Evolutionary conservation across 1,140 invertebrate genomes (phyloP), one percentile per base, ranked within the genome.

Genomic region (Pseudoatta argentina): DNA sequence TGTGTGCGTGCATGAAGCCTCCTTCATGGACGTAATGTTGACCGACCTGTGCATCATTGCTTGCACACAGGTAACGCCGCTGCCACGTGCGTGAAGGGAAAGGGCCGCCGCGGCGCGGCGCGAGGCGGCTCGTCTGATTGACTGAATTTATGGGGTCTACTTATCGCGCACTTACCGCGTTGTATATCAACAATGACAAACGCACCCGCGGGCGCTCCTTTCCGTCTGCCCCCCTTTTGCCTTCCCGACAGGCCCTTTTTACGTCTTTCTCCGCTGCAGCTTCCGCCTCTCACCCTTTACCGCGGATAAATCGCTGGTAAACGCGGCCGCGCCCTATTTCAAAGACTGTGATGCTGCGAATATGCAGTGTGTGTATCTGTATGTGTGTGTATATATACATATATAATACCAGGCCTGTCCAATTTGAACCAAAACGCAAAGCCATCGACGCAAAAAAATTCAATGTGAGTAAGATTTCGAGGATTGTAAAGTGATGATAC

Each of bases 181-280:
- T 94, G 94, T 95, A 95, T 95, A 95, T 95, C 94, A 95, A 95
- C 94, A 95, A 95, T 95, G 94, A 95, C 94, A 95, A 94, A 93
- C 94, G 93, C 93, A 94, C 94, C 94, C 94, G 92, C 94, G 91
- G 93, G 94, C 93, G 87, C 89, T 88, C 89, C 91, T 89, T 92
- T 93, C 91, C 81, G 66, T 53, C 66, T 51, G 39, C 66, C 71
- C 67, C 55, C 14, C 48, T 16, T 3, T 14, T 51, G 57, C 79
- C 72, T 55, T 64, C 73, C 48, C 73, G 66, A 63, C 69, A 48
- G 51, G 24, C 53, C 81, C 76, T 86, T 86, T 89, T 87, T 90
- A 86, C 76, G 85, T 76, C 78, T 81, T 88, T 79, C 86, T 85
- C 67, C 73, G 64, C 39, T 86, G 48, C 55, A 51, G 51, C 44